phyloP scores from a whole-genome alignment of 2,113 vertebrate genomes.

The Orientallactaga bullata region DNA sequence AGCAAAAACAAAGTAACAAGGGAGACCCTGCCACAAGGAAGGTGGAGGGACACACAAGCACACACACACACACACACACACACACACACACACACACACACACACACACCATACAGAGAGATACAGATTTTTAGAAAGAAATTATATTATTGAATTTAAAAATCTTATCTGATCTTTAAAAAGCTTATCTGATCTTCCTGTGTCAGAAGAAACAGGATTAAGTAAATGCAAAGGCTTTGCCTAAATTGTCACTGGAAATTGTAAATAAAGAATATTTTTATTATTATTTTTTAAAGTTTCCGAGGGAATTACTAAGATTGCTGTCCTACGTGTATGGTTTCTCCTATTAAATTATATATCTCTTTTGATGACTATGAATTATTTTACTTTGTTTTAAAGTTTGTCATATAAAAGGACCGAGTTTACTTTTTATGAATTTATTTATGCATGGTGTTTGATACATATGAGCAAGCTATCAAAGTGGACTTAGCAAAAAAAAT shows the following conservation, averaged over 20 bases:
- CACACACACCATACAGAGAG: no score
- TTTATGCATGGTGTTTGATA: constrained; percentile 12
- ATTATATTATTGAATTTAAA: constrained; percentile 50
- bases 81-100: no score
- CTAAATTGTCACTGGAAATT: background rate
- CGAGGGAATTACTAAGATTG: constrained; percentile 70
- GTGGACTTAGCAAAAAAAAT: background rate
- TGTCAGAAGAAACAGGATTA: constrained; percentile 46
- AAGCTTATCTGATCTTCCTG: constrained; percentile 71
- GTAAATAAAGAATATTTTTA: background rate
- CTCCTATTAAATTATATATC: constrained; percentile 60
- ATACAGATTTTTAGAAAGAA: no score
- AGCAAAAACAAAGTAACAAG: no score
- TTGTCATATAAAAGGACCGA: constrained; percentile 40
- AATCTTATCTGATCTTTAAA: no score
- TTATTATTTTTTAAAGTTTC: constrained; percentile 77
- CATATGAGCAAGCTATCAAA: background rate
- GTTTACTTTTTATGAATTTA: constrained; percentile 27
- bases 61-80: no score
- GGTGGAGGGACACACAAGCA: no score
- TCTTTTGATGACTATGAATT: constrained; percentile 69
- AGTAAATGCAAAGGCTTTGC: background rate
- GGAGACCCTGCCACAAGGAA: no score
- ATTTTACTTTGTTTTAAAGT: constrained; percentile 38
- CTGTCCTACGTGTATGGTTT: constrained; percentile 77